Evolutionary conservation across 2,797 vertebrate species (phyloP), one percentile per base, ranked within the genome.

Genomic region (Coluber constrictor): DNA sequence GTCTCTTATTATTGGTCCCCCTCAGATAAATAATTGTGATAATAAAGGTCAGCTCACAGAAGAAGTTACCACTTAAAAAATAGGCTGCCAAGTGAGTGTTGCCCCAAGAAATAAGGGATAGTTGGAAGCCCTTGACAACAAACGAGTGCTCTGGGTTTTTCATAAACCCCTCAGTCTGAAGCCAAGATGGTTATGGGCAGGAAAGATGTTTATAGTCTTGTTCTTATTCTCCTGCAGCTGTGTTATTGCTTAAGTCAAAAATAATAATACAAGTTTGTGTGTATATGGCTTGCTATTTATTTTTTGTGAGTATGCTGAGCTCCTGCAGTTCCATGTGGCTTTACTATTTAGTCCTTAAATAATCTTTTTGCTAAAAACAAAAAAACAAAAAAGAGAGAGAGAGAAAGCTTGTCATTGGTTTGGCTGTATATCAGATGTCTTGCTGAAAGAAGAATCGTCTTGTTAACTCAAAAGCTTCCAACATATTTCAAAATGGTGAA

Each of bases 11-110:
- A 63, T 90, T 89, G 90, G 37, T 55, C 92, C 94, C 93, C 55
- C 27, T 93, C 91, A 92, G 93, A 95, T 96, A 97, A 96, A 96
- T 96, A 96, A 95, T 93, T 60, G 43, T 29, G 16, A 93, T 93
- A 93, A 94, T 93, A 93, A 90, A 90, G 74, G 27, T n/a, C 25
- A 92, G 60, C 23, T 57, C 88, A 92, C 90, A 90, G 92, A 90
- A 88, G 70, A 94, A 93, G 74, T 59, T 93, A 54, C 94, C 92
- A 89, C 91, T 93, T 94, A 93, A 94, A n/a, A 3, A 91, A 4
- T 11, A 61, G 70, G 70, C 83, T 93, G 93, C 92, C 94, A 94
- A 91, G 89, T 59, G 86, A 94, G 90, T 1, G 51, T 91, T 91
- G 93, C 66, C 60, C 88, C 74, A 93, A 94, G 95, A 95, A 94